Evolutionary conservation across 2,113 vertebrate species (phyloP).

Genomic region (Felis chaus): DNA sequence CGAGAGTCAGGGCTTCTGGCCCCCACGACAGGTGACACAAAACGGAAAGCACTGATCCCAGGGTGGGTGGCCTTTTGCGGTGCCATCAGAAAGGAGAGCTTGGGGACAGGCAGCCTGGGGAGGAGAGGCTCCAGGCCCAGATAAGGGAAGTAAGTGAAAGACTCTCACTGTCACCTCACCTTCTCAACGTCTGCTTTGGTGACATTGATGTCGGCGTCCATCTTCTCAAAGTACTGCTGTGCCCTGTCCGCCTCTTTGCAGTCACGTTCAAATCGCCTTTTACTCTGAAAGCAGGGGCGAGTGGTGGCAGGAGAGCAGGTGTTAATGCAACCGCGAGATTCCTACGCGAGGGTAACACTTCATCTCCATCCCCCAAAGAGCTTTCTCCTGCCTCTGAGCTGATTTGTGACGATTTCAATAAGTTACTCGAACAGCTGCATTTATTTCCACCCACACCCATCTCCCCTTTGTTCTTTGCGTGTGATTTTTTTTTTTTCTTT

Average conservation of each 20-base stretch:
- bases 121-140: rapidly evolving
- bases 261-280: slow-evolving; percentile 94
- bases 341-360: neutral
- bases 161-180: slow-evolving; percentile 83
- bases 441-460: neutral
- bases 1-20: neutral
- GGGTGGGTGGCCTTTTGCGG: neutral
- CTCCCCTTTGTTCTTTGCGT: neutral
- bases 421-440: neutral
- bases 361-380: neutral
- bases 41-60: neutral
- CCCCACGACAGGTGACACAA: neutral
- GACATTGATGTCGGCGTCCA: slow-evolving; percentile 99
- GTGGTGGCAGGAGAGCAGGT: rapidly evolving
- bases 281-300: slow-evolving; percentile 85
- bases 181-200: slow-evolving; percentile 99
- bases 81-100: slow-evolving; percentile 7
- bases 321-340: neutral
- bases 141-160: neutral
- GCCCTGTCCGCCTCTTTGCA: slow-evolving; percentile 97
- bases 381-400: neutral
- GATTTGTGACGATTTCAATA: neutral
- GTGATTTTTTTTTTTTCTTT: neutral
- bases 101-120: neutral
- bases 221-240: slow-evolving; percentile 97